phyloP scores from a whole-genome alignment of 2,888 invertebrate genomes.

The Aphrophora alni region DNA sequence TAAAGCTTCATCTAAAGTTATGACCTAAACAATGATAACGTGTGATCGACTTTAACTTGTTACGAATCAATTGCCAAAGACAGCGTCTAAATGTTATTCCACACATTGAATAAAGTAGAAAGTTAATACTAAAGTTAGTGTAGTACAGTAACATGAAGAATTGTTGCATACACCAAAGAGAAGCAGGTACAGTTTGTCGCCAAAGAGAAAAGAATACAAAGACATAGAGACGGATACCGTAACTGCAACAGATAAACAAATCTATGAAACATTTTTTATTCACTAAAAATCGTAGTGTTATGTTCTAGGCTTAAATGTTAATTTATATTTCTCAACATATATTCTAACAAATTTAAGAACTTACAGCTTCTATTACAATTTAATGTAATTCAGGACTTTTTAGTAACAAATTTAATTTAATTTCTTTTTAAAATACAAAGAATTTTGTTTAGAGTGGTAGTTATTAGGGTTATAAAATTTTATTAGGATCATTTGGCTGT shows the following conservation, averaged over 20 bases:
- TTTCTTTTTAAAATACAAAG: too few species aligned
- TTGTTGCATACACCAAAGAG: slow-evolving; percentile 64
- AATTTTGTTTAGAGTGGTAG: too few species aligned
- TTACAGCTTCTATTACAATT: too few species aligned
- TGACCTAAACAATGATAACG: slow-evolving; percentile 21
- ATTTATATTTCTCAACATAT: too few species aligned
- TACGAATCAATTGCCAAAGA: slow-evolving; percentile 61
- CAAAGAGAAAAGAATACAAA: slow-evolving; percentile 61
- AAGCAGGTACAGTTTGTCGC: slow-evolving; percentile 57
- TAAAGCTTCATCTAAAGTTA: neutral
- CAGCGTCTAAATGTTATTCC: slow-evolving; percentile 66
- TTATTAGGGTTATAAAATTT: too few species aligned
- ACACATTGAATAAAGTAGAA: slow-evolving; percentile 68
- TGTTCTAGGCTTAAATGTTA: too few species aligned
- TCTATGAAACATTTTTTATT: too few species aligned
- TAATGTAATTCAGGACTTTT: too few species aligned
- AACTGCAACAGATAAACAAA: slow-evolving; percentile 60
- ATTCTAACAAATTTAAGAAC: too few species aligned
- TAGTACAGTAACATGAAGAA: slow-evolving; percentile 69
- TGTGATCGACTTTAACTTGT: slow-evolving; percentile 57
- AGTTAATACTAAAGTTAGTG: slow-evolving; percentile 70
- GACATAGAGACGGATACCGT: slow-evolving; percentile 62
- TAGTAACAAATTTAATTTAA: too few species aligned
- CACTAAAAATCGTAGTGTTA: too few species aligned
- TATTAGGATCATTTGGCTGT: too few species aligned